Evolutionary conservation across 2,888 invertebrate species (phyloP).

Genomic region (Sycophila texana): DNA sequence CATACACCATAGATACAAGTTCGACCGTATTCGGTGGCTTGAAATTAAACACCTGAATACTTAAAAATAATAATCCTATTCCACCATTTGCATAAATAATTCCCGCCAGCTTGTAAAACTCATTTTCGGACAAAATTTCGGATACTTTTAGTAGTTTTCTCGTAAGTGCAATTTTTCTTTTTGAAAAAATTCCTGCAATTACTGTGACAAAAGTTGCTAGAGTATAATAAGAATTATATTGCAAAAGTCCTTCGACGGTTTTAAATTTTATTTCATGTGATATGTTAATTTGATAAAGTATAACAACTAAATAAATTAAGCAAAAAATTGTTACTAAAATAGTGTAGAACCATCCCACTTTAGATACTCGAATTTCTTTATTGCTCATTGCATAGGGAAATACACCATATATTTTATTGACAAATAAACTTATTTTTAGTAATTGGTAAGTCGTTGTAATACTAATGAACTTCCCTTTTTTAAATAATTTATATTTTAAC

Average conservation of each 20-base stretch:
- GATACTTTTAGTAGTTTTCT: constrained; percentile 60
- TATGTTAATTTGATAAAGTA: constrained; percentile 60
- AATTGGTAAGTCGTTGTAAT: constrained; percentile 41
- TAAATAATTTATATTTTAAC: neutral
- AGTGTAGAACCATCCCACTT: constrained; percentile 59
- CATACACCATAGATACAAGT: constrained; percentile 48
- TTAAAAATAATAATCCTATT: constrained; percentile 61
- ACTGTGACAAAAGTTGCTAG: constrained; percentile 57
- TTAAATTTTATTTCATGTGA: constrained; percentile 47
- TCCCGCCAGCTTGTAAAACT: constrained; percentile 58
- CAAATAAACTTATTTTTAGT: constrained; percentile 61
- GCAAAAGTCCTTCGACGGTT: constrained; percentile 61
- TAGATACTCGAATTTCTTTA: constrained; percentile 57
- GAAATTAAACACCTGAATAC: constrained; percentile 58
- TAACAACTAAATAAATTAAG: neutral
- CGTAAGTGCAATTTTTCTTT: constrained; percentile 58
- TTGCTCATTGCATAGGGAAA: constrained; percentile 62
- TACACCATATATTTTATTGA: constrained; percentile 61
- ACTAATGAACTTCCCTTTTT: neutral
- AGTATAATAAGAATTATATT: constrained; percentile 60
- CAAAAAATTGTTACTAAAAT: constrained; percentile 52
- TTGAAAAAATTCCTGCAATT: constrained; percentile 52
- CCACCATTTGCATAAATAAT: constrained; percentile 62
- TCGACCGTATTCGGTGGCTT: neutral
- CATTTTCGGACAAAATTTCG: constrained; percentile 55